These are phyloP conservation scores for Patella depressa DNA, from an alignment of 2,888 invertebrate genomes.

Conservation along the genomic window DNA sequence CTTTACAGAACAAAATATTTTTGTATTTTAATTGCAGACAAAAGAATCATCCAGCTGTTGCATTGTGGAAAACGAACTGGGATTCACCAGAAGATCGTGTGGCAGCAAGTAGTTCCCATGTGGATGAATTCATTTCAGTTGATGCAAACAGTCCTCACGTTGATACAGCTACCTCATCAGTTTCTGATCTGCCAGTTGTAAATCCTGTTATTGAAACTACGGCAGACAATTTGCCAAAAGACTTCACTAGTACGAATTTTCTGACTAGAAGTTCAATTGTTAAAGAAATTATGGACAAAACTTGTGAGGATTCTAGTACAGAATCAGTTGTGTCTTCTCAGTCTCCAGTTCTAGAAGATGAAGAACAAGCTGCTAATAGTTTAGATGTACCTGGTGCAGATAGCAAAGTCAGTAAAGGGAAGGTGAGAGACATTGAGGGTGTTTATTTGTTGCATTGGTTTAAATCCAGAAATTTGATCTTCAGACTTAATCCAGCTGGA, in stretches of 20 bases:
- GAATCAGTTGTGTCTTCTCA: not conserved
- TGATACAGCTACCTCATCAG: not conserved
- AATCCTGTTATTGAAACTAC: not conserved
- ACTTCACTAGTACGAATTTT: not conserved
- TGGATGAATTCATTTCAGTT: not conserved
- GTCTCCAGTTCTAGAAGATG: not conserved
- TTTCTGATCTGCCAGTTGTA: not conserved
- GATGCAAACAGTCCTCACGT: not conserved
- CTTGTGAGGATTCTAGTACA: not conserved
- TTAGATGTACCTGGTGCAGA: too few species aligned
- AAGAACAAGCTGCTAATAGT: not conserved
- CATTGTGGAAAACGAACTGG: constrained; percentile 44
- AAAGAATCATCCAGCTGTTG: constrained; percentile 49
- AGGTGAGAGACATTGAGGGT: too few species aligned
- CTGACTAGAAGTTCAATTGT: not conserved
- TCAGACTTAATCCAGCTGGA: too few species aligned
- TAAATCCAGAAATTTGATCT: too few species aligned
- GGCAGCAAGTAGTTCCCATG: not conserved
- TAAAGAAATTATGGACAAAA: not conserved
- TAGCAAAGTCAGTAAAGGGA: too few species aligned
- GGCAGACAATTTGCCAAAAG: too few species aligned
- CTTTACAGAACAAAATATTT: too few species aligned
- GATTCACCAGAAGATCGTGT: not conserved
- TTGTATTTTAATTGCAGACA: constrained; percentile 37
- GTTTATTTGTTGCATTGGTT: too few species aligned